Percentiles rank a stretch among this genome's conserved stretches.
Evolutionary conservation across 2,888 invertebrate genomes (phyloP).

Genomic region (Drosophila pegasa): DNA sequence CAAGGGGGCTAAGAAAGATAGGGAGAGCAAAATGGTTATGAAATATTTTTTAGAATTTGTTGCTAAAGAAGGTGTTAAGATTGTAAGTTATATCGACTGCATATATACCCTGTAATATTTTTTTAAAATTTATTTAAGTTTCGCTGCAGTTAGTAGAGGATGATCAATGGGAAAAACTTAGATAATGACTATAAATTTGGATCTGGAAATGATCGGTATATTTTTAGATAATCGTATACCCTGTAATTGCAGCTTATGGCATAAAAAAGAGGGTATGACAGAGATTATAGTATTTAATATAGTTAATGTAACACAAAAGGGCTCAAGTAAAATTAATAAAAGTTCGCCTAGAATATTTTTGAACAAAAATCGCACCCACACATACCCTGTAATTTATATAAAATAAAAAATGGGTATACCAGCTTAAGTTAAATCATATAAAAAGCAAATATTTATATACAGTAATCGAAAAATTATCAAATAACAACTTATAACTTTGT

Average conservation of each 20-base stretch:
- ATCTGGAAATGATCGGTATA: too few relatives aligned
- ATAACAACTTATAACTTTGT: not conserved
- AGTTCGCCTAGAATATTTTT: too few relatives aligned
- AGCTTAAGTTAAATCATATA: not conserved
- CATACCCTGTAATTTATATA: not conserved
- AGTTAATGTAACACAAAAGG: too few relatives aligned
- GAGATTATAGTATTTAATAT: not conserved
- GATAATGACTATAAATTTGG: not conserved
- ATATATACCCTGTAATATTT: not conserved
- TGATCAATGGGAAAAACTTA: not conserved
- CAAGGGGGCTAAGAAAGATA: not conserved
- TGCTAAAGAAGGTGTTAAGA: not conserved
- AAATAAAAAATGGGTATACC: not conserved
- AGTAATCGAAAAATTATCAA: not conserved
- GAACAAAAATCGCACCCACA: too few relatives aligned
- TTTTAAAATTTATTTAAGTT: not conserved
- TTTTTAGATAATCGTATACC: not conserved
- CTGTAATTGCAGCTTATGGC: not conserved
- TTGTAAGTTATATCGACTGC: not conserved
- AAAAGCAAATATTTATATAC: not conserved
- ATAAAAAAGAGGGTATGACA: not conserved
- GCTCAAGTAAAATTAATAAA: too few relatives aligned
- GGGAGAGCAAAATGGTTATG: not conserved
- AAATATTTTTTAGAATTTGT: not conserved
- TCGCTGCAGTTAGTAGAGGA: not conserved